Evolutionary conservation across 1,140 invertebrate species (phyloP), one percentile per base, ranked within the genome.

Genomic region (Diuraphis noxia): DNA sequence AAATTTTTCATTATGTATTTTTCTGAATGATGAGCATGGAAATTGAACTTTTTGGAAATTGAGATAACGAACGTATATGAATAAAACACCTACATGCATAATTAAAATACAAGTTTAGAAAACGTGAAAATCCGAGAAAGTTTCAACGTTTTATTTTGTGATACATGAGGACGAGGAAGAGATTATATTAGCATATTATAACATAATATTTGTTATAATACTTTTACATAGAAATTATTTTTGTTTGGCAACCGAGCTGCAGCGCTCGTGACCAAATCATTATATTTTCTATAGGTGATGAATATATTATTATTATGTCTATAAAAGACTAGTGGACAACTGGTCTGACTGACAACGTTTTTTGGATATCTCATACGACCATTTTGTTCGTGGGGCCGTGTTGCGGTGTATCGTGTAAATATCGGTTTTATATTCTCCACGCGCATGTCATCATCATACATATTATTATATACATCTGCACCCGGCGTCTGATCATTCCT

Each of bases 301-400:
- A n/a, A 10, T 17, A 72, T n/a, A 46, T 49, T 63, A 72, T n/a
- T 72, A n/a, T 72, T 72, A 72, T 10, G 56, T 72, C 56, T 13
- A 72, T 17, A n/a, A 72, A 30, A 13, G 30, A 72, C 56, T 2
- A 30, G 13, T 17, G 30, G 19, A 49, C 46, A 21, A 7, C 21
- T 49, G 46, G 46, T 21, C 46, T 23, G 46, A 6, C 17, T 30
- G 30, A 63, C 30, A 63, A n/a, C 13, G 4, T n/a, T n/a, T n/a
- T 72, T 72, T 72, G 56, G n/a, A 72, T n/a, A 72, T 72, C 56
- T n/a, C 56, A 72, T n/a, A 72, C 56, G 56, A 72, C 56, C 56
- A 17, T n/a, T n/a, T 10, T n/a, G 46, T 49, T 2, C 30, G 56
- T n/a, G 13, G 5, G 56, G 10, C 52, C 21, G 56, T 72, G 56